Percentiles rank a stretch among this genome's conserved stretches.
These are phyloP conservation scores for Chiridota heheva DNA, from an alignment of 35 echinoderm and acorn worm genomes.

Conservation along the genomic window DNA sequence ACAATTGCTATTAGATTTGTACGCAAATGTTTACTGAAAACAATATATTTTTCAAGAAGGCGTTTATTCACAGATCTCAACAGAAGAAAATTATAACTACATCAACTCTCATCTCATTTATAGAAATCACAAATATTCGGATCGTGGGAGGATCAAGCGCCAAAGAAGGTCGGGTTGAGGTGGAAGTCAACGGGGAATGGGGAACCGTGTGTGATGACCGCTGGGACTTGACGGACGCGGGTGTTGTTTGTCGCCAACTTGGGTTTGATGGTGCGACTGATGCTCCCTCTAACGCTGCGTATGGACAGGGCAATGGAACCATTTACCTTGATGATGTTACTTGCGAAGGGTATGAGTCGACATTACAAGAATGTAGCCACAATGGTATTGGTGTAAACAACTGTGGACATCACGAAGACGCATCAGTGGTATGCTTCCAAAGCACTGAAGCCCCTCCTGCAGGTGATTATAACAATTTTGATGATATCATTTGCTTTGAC, in stretches of 20 bases:
- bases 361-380: background rate
- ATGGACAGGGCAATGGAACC: slow-evolving; percentile 17
- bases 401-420: background rate
- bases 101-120: too few relatives aligned
- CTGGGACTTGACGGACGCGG: slow-evolving; percentile 43
- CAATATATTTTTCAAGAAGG: too few relatives aligned
- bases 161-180: slow-evolving; percentile 41
- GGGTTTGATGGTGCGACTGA: background rate
- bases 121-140: background rate
- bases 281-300: background rate
- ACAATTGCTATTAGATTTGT: too few relatives aligned
- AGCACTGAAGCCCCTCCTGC: too few relatives aligned
- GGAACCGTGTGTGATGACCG: slow-evolving; percentile 64
- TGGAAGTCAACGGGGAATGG: slow-evolving; percentile 25
- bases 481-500: too few relatives aligned
- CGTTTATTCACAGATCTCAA: too few relatives aligned
- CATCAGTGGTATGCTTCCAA: background rate
- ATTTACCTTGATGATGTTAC: slow-evolving; percentile 16
- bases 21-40: too few relatives aligned
- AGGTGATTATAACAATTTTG: background rate
- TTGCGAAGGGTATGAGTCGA: slow-evolving; percentile 6
- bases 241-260: slow-evolving; percentile 48
- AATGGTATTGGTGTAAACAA: background rate
- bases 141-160: slow-evolving; percentile 32
- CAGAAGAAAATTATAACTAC: too few relatives aligned